Conservation (phyloP, 2,113 vertebrate genomes). For the Ardeotis arabs region DNA sequence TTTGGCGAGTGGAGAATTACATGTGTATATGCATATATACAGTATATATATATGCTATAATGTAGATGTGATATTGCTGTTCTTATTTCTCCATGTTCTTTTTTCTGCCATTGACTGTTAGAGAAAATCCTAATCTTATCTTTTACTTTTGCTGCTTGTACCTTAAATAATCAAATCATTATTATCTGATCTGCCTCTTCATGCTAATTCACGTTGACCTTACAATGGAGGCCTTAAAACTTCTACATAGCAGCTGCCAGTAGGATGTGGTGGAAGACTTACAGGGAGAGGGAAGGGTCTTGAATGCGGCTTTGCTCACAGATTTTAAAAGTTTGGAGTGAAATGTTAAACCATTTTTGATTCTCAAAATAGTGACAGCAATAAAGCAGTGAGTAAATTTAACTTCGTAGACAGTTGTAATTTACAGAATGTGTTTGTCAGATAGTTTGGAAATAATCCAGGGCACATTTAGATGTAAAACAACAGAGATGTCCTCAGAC, state of each 20-base stretch:
- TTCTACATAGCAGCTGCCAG: background rate
- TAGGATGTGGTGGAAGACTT: background rate
- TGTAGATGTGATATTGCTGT: background rate
- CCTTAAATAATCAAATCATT: background rate
- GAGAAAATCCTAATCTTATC: background rate
- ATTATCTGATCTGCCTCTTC: background rate
- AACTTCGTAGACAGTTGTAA: constrained; percentile 29
- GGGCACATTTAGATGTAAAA: background rate
- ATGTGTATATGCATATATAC: background rate
- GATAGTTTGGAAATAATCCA: constrained; percentile 50
- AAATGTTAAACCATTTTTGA: constrained; percentile 36
- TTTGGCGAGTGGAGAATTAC: background rate
- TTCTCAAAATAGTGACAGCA: constrained; percentile 13
- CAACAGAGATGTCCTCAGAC: background rate
- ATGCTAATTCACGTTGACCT: background rate
- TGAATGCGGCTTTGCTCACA: constrained; percentile 38
- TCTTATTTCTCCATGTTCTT: background rate
- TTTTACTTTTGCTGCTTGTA: background rate
- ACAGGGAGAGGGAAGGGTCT: background rate
- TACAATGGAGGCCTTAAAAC: background rate
- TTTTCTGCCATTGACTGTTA: background rate
- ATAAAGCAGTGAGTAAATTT: constrained; percentile 25
- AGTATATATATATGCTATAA: background rate
- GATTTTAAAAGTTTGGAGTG: background rate
- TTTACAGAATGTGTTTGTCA: constrained; percentile 47